Conservation (phyloP, 2,888 invertebrate species). For the Sialis fuliginosa region DNA sequence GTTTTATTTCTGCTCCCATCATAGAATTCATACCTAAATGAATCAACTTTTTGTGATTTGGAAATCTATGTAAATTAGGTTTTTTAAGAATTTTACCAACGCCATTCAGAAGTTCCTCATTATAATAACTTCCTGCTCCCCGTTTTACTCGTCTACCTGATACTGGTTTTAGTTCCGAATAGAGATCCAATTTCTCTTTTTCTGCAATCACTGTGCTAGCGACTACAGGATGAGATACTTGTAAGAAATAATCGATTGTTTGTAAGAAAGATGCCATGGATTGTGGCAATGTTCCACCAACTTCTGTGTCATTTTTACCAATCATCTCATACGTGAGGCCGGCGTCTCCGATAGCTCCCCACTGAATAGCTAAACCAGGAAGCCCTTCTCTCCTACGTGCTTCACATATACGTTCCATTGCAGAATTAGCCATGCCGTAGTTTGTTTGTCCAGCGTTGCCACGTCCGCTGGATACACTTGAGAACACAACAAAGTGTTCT, state of each 20-base stretch:
- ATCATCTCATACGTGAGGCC: slow-evolving; percentile 34
- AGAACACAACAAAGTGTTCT: slow-evolving; percentile 75
- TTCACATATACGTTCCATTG: slow-evolving; percentile 80
- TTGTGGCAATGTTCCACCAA: slow-evolving; percentile 38
- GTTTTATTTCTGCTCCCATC: slow-evolving; percentile 54
- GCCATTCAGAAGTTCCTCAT: slow-evolving; percentile 23
- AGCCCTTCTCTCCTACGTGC: slow-evolving; percentile 45
- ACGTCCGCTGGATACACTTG: slow-evolving; percentile 78
- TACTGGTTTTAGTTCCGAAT: slow-evolving; percentile 18
- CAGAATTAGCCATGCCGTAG: slow-evolving; percentile 79
- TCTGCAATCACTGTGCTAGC: slow-evolving; percentile 30
- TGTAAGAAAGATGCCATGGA: slow-evolving; percentile 36
- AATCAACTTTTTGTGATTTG: slow-evolving; percentile 27
- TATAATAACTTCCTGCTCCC: slow-evolving; percentile 8
- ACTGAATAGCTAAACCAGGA: slow-evolving; percentile 72
- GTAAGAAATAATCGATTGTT: slow-evolving; percentile 29
- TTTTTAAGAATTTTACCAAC: slow-evolving; percentile 14
- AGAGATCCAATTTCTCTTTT: slow-evolving; percentile 16
- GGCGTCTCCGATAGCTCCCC: slow-evolving; percentile 72
- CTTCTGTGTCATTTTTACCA: slow-evolving; percentile 17
- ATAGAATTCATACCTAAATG: slow-evolving; percentile 55
- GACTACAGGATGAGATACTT: slow-evolving; percentile 23
- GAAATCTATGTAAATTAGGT: slow-evolving; percentile 16
- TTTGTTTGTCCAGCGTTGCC: slow-evolving; percentile 85
- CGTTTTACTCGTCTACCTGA: too few species aligned